Percentiles rank a stretch among this genome's conserved stretches.
Evolutionary conservation across 2,797 vertebrate genomes (phyloP).

Genomic region (Hydrolagus colliei): DNA sequence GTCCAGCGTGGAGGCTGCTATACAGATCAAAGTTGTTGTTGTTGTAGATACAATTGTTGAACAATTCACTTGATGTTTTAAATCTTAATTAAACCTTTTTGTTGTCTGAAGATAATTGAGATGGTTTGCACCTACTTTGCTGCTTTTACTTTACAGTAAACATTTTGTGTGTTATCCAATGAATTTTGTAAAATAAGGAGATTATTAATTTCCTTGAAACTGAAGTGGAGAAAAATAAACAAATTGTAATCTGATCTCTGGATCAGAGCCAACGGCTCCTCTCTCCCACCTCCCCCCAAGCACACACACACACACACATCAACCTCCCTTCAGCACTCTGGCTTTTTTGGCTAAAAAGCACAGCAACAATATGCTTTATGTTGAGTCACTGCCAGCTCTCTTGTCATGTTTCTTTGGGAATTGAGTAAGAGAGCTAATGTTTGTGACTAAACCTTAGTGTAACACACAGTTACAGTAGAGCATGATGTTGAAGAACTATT

Average conservation of each 20-base stretch:
- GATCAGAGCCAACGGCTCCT: neutral
- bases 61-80: neutral
- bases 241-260: constrained; percentile 18
- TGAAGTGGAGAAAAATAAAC: neutral
- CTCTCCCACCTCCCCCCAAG: neutral
- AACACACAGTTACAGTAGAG: neutral
- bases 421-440: constrained; percentile 13
- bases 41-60: neutral
- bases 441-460: constrained; percentile 14
- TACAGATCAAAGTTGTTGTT: no score
- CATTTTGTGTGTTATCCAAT: neutral
- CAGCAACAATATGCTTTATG: constrained; percentile 2
- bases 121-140: neutral
- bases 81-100: neutral
- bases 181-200: constrained; percentile 3
- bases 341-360: constrained; percentile 3
- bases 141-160: constrained; percentile 18
- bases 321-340: neutral
- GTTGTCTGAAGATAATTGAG: neutral
- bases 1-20: no score
- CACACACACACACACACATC: no score
- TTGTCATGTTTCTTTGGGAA: constrained; percentile 14
- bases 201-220: constrained; percentile 26
- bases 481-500: neutral
- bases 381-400: constrained; percentile 24